A percentile compares a stretch with the other conserved stretches of the same genome.
These are phyloP conservation scores for Lophotis ruficrista DNA, from an alignment of 2,113 vertebrate species.

Conservation along the genomic window DNA sequence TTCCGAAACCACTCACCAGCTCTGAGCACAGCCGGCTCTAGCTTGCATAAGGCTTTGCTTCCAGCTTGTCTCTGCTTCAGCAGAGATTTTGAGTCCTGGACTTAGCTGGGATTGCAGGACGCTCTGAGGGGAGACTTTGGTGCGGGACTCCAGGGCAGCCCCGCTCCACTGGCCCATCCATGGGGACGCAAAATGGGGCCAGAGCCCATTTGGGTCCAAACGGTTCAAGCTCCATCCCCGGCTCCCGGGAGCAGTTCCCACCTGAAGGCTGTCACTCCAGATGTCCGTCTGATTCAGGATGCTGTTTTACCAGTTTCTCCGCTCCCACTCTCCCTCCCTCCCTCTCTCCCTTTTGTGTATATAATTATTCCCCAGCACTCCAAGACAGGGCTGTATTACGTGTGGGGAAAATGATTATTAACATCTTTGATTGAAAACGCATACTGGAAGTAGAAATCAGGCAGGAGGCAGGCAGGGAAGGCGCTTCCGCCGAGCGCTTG, in stretches of 20 bases:
- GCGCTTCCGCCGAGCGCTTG: not conserved
- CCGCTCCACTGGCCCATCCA: accelerated
- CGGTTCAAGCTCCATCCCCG: not conserved
- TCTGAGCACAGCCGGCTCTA: not conserved
- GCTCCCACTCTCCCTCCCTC: not conserved
- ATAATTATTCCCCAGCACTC: constrained; percentile 68
- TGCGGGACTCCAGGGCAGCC: not conserved
- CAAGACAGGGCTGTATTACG: constrained; percentile 56
- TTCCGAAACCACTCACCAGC: not conserved
- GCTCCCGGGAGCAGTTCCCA: not conserved
- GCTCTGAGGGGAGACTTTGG: accelerated
- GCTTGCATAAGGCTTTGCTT: not conserved
- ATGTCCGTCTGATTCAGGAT: not conserved
- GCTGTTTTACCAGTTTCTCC: not conserved
- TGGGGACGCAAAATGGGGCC: accelerated
- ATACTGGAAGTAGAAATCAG: constrained; percentile 37
- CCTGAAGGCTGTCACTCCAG: not conserved
- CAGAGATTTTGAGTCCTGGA: not conserved
- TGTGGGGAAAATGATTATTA: constrained; percentile 67
- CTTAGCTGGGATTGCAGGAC: accelerated
- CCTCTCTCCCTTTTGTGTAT: constrained; percentile 60
- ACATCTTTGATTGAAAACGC: constrained; percentile 41
- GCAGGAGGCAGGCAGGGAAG: constrained; percentile 6
- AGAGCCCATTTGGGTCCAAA: not conserved
- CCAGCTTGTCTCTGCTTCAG: not conserved